Evolutionary conservation across 2,797 vertebrate species (phyloP).

Genomic region (Lophius americanus): DNA sequence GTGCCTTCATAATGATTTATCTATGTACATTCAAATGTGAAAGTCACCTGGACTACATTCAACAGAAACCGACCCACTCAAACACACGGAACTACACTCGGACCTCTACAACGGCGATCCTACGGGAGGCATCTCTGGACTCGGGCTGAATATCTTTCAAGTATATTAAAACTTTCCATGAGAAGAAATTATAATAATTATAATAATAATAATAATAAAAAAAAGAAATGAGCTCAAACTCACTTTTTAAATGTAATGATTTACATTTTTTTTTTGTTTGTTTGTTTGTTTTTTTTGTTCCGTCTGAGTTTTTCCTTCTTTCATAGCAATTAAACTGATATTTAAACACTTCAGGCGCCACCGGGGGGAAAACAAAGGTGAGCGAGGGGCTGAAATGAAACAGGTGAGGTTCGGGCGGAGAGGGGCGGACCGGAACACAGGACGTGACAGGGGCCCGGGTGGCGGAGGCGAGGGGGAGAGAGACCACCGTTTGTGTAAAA

Average conservation of each 20-base stretch:
- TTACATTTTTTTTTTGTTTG: too few species aligned
- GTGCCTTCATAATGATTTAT: conserved; percentile 80
- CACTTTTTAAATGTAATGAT: conserved; percentile 54
- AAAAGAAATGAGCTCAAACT: conserved; percentile 60
- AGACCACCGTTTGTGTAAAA: conserved; percentile 85
- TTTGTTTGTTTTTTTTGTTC: too few species aligned
- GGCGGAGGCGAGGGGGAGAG: conserved; percentile 87
- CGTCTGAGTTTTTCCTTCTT: conserved; percentile 71
- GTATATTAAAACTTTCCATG: conserved; percentile 81
- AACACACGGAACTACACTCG: conserved; percentile 74
- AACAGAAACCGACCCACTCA: conserved; percentile 77
- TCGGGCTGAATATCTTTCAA: conserved; percentile 80
- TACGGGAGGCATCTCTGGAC: conserved; percentile 67
- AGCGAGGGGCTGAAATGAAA: conserved; percentile 80
- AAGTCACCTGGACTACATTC: conserved; percentile 81
- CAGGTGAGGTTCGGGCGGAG: conserved; percentile 53
- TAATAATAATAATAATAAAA: conserved; percentile 49
- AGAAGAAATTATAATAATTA: conserved; percentile 54
- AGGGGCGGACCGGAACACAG: conserved; percentile 61
- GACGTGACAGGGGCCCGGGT: conserved; percentile 70
- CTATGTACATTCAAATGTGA: conserved; percentile 79
- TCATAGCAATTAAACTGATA: conserved; percentile 76
- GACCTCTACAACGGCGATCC: conserved; percentile 56
- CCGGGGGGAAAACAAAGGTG: conserved; percentile 68
- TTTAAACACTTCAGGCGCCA: conserved; percentile 78